Conservation (phyloP, 2,888 invertebrate species). For the Diaperis boleti region DNA sequence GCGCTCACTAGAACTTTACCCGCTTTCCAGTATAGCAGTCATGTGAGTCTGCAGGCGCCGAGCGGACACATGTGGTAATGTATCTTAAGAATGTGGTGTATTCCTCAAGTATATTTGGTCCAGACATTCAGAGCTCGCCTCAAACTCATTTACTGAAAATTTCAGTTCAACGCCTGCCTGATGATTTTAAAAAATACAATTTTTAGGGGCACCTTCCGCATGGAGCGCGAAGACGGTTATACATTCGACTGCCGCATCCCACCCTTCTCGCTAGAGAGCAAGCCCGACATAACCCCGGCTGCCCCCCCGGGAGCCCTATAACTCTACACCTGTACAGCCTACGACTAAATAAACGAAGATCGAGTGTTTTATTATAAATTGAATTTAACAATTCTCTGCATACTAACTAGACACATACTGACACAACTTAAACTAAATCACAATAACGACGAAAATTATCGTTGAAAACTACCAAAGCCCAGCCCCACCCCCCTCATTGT, state of each 20-base stretch:
- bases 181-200: conserved; percentile 5
- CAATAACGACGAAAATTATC: conserved; percentile 28
- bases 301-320: conserved; percentile 61
- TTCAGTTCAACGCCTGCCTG: background rate
- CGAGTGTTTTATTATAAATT: conserved; percentile 31
- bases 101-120: too few relatives aligned
- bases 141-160: too few relatives aligned
- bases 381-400: conserved; percentile 23
- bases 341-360: conserved; percentile 16
- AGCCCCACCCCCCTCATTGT: conserved; percentile 92
- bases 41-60: conserved; percentile 96
- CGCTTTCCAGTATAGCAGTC: conserved; percentile 98
- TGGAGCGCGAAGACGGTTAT: conserved; percentile 97
- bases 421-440: conserved; percentile 25
- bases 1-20: conserved; percentile 88
- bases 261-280: conserved; percentile 96
- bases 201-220: conserved; percentile 91
- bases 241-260: conserved; percentile 98
- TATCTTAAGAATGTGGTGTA: too few relatives aligned
- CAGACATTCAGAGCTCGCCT: too few relatives aligned
- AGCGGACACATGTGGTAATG: conserved; percentile 97
- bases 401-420: conserved; percentile 12
- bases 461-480: conserved; percentile 73
- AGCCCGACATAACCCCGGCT: conserved; percentile 74
- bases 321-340: conserved; percentile 33